phyloP scores from a whole-genome alignment of 2,888 invertebrate species.

The Apodemia hepburni region DNA sequence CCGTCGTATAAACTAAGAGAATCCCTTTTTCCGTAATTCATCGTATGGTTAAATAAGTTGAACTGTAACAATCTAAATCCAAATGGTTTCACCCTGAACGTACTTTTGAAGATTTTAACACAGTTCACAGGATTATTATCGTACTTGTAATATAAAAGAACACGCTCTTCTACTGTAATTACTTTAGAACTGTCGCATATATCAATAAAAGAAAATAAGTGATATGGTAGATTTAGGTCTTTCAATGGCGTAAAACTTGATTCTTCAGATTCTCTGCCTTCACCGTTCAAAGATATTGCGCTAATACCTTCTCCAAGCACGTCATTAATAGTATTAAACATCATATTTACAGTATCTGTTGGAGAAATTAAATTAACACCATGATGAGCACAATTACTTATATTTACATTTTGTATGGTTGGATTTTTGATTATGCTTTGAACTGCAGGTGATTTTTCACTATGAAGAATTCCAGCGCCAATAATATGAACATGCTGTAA shows the following conservation, averaged over 20 bases:
- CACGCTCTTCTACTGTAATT: constrained; percentile 92
- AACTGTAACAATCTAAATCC: constrained; percentile 95
- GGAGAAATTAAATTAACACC: constrained; percentile 96
- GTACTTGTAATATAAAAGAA: constrained; percentile 97
- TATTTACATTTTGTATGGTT: constrained; percentile 87
- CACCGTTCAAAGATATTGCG: constrained; percentile 94
- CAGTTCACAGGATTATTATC: constrained; percentile 98
- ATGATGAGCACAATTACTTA: constrained; percentile 92
- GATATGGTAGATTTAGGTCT: constrained; percentile 91
- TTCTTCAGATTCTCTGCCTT: constrained; percentile 92
- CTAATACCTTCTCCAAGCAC: constrained; percentile 95
- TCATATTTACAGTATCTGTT: constrained; percentile 87
- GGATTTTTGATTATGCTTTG: constrained; percentile 95
- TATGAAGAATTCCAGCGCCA: constrained; percentile 97
- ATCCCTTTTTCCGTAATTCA: constrained; percentile 90
- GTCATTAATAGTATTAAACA: constrained; percentile 87
- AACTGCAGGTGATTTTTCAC: constrained; percentile 95
- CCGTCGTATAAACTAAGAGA: constrained; percentile 94
- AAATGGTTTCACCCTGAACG: constrained; percentile 91
- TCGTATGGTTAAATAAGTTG: constrained; percentile 94
- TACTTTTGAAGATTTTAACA: constrained; percentile 96
- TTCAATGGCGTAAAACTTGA: constrained; percentile 94
- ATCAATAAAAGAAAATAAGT: constrained; percentile 95
- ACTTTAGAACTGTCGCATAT: constrained; percentile 98
- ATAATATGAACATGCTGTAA: constrained; percentile 90